Base-by-base conservation (phyloP, 2,888 invertebrate genomes). In the Ormia ochracea region DNA sequence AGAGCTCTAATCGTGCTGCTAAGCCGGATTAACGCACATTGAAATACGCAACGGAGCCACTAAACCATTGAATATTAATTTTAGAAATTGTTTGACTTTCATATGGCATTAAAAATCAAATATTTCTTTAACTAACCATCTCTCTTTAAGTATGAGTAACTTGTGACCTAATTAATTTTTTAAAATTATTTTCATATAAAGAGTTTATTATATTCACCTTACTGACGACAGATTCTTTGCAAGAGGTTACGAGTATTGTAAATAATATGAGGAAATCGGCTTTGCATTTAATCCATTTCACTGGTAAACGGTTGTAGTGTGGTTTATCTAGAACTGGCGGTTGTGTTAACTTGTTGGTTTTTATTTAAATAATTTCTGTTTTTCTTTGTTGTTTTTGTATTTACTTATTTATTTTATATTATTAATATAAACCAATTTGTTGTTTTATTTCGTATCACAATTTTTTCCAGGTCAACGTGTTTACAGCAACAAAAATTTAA, bases 391-490 rank as follows among this genome's bases (percentile, higher is more conserved):
- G 41, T 12, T 68, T 28, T 21, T 36, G 38, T 28, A 59, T 6
- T 33, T 41, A 23, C 14, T 14, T 41, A 38, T 28, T 38, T 4
- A 38, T 41, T 65, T 50, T 5, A 14, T 7, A 33, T 43, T 41
- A 21, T 31, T 59, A 19, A 50, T 50, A 59, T 59, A 41, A 41
- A 14, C 58, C 70, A 59, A 59, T 72, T 59, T 59, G 43, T 48
- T 45, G 26, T 33, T 33, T 4, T 33, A 19, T 54, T 54, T 28
- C 31, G 21, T 74, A 74, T 74, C 73, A 74, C 73, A 74, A 65
- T 74, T 73, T 72, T n/a, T 61, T 74, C 56, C 73, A 74, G 73
- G 73, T 74, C 73, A 65, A 74, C 73, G 45, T 26, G 43, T 73
- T 73, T 58, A 63, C 45, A 41, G 70, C 58, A 70, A 59, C 45